A percentile compares a stretch with the other conserved stretches of the same genome.
phyloP scores from a whole-genome alignment of 2,113 vertebrate species.

The Sander lucioperca region DNA sequence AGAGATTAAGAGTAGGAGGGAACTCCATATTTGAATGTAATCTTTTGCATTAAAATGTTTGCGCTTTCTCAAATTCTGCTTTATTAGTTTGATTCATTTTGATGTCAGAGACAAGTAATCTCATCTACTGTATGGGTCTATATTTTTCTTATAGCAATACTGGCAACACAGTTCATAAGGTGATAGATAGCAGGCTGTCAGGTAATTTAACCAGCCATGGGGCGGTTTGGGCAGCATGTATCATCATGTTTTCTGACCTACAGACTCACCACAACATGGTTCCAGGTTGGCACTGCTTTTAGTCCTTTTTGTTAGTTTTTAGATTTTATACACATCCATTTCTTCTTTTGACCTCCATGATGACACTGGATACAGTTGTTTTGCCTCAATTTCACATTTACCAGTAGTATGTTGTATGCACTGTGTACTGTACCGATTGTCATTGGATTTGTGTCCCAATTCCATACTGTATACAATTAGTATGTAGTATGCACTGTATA shows the following conservation, averaged over 20 bases:
- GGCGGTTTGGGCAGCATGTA: neutral
- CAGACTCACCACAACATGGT: neutral
- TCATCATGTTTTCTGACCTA: conserved; percentile 17
- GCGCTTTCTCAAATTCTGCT: neutral
- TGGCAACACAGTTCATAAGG: neutral
- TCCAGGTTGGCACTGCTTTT: neutral
- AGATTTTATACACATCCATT: neutral
- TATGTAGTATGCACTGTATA: neutral
- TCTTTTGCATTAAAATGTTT: conserved; percentile 23
- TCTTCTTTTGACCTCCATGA: too few relatives aligned
- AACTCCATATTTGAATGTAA: conserved; percentile 31
- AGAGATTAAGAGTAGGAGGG: neutral
- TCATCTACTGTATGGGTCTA: neutral
- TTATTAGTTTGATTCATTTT: neutral
- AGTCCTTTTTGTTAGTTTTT: neutral
- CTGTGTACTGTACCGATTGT: neutral
- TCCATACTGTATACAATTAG: neutral
- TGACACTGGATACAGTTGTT: neutral
- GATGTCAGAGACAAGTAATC: conserved; percentile 6
- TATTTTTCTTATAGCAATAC: neutral
- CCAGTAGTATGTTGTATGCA: neutral
- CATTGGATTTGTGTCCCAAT: neutral
- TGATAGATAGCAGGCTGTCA: conserved; percentile 35
- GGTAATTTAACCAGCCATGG: conserved; percentile 16
- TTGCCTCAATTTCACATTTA: neutral